Base-by-base conservation (phyloP, 2,113 vertebrate genomes). In the Pedetes capensis region DNA sequence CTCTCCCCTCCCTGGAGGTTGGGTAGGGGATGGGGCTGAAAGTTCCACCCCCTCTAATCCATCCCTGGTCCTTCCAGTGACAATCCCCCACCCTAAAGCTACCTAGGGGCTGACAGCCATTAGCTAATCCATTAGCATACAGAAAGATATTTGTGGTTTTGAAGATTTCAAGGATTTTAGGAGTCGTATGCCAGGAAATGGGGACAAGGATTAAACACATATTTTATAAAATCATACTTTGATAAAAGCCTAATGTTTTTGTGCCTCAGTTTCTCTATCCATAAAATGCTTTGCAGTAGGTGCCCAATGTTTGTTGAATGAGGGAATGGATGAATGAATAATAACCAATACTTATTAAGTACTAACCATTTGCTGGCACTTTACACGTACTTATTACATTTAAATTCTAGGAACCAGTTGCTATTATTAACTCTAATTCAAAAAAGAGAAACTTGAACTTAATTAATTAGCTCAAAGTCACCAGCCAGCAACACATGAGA, bases 391-490 rank as follows among this genome's bases (percentile, higher is more conserved):
- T 80, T 95, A 37, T 63, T 37, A 23, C 57, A 80, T 7, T 32
- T 44, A 76, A 64, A 47, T 32, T 29, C 66, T 42, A 18, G 59
- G 79, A 91, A 78, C 61, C 63, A 64, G n/a, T 63, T 55, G 25
- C 11, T 51, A 20, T 88, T 63, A 75, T 95, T 75, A 82, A 85
- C 32, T 91, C 55, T 66, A 44, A 69, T 57, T 91, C 53, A 66
- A 87, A 72, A 53, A 69, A 63, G 55, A 89, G 49, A 89, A 78
- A 49, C 55, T 82, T 61, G 27, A 74, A 34, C 44, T 75, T 80
- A 86, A 86, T 89, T 64, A 89, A 76, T 32, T 90, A 44, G 34
- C 29, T 20, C 69, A 78, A 82, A 47, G 51, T 86, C 87, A 93
- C n/a, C 25, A 85, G 34, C 68, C 75, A 74, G 39, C 69, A 71